These are phyloP conservation scores for Vireo griseus DNA, from an alignment of 2,797 vertebrate genomes.

Conservation along the genomic window DNA sequence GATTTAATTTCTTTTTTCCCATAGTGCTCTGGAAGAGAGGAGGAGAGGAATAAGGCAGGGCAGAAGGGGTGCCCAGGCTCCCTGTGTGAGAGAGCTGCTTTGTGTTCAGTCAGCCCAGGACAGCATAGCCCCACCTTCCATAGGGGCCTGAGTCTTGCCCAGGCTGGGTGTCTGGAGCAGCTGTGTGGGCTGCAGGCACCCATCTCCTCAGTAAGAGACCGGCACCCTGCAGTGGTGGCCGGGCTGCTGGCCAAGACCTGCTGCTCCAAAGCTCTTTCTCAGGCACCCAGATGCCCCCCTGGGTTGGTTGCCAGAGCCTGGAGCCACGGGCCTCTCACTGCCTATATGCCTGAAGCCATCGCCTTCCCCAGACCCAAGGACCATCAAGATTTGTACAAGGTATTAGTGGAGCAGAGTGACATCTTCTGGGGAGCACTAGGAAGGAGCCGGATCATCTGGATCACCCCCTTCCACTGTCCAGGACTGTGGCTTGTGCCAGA, in stretches of 20 bases:
- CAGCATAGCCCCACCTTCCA: rapidly evolving
- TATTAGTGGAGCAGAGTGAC: slow-evolving; percentile 51
- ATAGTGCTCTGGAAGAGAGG: neutral
- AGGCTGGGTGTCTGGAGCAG: rapidly evolving
- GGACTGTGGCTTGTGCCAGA: slow-evolving; percentile 35
- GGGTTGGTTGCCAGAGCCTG: neutral
- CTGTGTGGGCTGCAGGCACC: neutral
- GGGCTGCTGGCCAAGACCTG: slow-evolving; percentile 14
- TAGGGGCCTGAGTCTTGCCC: neutral
- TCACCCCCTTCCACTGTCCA: slow-evolving; percentile 61
- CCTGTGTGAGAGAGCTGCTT: neutral
- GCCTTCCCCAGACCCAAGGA: slow-evolving; percentile 27
- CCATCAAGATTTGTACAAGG: slow-evolving; percentile 49
- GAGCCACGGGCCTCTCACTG: slow-evolving; percentile 3
- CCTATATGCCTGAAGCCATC: slow-evolving; percentile 52
- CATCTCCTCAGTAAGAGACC: neutral
- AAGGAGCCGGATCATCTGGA: slow-evolving; percentile 56
- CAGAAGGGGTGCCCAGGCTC: rapidly evolving
- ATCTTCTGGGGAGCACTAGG: slow-evolving; percentile 56
- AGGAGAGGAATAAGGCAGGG: neutral
- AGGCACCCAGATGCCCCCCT: neutral
- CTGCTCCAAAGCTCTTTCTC: neutral
- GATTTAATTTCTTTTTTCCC: slow-evolving; percentile 36
- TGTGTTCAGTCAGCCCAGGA: neutral
- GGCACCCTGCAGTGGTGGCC: neutral